These are phyloP conservation scores for Atopsyche davidsoni DNA, from an alignment of 1,140 invertebrate species.

Conservation along the genomic window DNA sequence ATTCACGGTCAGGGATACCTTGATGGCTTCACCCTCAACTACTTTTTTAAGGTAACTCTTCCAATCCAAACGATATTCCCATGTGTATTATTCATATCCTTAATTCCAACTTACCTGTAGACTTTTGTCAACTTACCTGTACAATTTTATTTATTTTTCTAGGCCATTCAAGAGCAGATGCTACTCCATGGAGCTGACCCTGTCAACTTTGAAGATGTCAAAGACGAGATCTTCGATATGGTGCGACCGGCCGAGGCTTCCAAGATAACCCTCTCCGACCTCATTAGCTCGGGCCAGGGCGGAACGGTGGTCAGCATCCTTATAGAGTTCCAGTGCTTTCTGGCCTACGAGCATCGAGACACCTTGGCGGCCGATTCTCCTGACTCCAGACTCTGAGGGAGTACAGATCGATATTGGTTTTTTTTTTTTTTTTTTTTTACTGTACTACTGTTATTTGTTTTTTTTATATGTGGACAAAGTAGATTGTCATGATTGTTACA, in stretches of 20 bases:
- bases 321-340: conserved; percentile 94
- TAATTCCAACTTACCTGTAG: neutral
- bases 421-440: too few relatives aligned
- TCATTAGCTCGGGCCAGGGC: conserved; percentile 77
- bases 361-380: conserved; percentile 52
- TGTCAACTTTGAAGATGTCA: conserved; percentile 89
- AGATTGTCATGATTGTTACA: too few relatives aligned
- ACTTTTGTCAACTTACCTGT: neutral
- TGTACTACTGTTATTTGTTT: too few relatives aligned
- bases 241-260: conserved; percentile 80
- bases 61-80: conserved; percentile 11
- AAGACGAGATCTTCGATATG: conserved; percentile 98
- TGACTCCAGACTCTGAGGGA: conserved; percentile 15
- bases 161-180: conserved; percentile 90
- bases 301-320: conserved; percentile 91
- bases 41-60: conserved; percentile 77
- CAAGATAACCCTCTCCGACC: conserved; percentile 83
- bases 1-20: conserved; percentile 83
- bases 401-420: too few relatives aligned
- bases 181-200: conserved; percentile 74
- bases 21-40: conserved; percentile 86
- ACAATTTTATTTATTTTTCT: conserved; percentile 23
- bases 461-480: too few relatives aligned
- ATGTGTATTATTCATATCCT: neutral
- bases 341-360: conserved; percentile 92